Conservation (phyloP, 1,140 invertebrate species). For the Ceratosolen fusciceps region DNA sequence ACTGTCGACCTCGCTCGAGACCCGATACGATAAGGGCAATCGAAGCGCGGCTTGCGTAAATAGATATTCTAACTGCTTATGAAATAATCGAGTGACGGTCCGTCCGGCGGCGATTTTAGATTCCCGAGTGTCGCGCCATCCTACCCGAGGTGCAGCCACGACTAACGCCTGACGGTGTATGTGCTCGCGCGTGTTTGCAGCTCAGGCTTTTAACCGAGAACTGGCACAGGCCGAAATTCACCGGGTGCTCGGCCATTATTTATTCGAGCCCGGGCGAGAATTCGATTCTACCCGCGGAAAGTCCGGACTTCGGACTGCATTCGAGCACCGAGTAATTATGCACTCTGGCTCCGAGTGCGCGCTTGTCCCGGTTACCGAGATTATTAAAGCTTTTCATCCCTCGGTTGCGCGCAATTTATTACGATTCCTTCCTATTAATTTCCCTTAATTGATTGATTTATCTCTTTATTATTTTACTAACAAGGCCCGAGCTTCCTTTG, state of each 20-base stretch:
- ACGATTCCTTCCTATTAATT: not conserved
- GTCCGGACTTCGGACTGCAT: constrained; percentile 18
- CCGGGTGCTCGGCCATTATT: constrained; percentile 26
- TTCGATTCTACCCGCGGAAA: constrained; percentile 22
- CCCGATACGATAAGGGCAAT: too few relatives aligned
- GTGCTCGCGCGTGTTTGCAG: not conserved
- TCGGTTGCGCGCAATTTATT: not conserved
- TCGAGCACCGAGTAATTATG: constrained; percentile 32
- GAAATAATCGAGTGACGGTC: too few relatives aligned
- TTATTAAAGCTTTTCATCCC: not conserved
- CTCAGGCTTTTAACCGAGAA: constrained; percentile 19
- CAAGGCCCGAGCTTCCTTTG: too few relatives aligned
- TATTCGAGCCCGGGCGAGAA: constrained; percentile 32
- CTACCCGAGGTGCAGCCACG: too few relatives aligned
- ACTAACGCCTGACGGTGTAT: too few relatives aligned
- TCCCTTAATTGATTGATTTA: not conserved
- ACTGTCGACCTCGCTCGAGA: too few relatives aligned
- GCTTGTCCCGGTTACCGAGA: not conserved
- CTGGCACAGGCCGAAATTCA: constrained; percentile 10
- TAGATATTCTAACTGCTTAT: too few relatives aligned
- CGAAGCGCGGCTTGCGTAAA: too few relatives aligned
- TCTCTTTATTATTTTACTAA: too few relatives aligned
- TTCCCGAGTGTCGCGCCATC: too few relatives aligned
- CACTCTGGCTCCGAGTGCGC: not conserved
- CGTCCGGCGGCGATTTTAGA: too few relatives aligned